phyloP scores from a whole-genome alignment of 2,113 vertebrate genomes.

The Thermophis baileyi region DNA sequence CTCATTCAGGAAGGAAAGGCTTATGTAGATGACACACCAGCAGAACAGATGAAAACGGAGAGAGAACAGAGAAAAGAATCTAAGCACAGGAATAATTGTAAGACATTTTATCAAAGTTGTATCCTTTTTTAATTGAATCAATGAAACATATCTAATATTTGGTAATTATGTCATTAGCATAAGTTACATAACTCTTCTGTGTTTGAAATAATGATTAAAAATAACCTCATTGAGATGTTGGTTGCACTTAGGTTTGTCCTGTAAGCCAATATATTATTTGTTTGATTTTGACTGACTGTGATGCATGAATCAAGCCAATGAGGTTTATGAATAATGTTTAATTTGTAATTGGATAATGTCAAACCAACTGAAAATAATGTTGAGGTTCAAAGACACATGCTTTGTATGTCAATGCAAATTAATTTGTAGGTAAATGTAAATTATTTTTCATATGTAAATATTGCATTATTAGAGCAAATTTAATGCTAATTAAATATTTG shows the following conservation, averaged over 20 bases:
- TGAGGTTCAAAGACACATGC: background rate
- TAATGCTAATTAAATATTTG: slow-evolving; percentile 6
- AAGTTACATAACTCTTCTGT: background rate
- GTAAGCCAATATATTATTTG: background rate
- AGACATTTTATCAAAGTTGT: slow-evolving; percentile 47
- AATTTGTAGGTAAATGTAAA: background rate
- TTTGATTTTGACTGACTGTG: background rate
- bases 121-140: background rate
- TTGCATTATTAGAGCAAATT: background rate
- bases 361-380: background rate
- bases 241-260: background rate
- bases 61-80: slow-evolving; percentile 91
- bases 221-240: background rate
- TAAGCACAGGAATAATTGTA: slow-evolving; percentile 86
- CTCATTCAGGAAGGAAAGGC: slow-evolving; percentile 89
- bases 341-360: background rate
- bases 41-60: slow-evolving; percentile 94
- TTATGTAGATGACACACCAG: slow-evolving; percentile 90
- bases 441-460: background rate
- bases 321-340: background rate
- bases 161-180: background rate
- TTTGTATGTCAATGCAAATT: background rate
- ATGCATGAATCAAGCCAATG: background rate
- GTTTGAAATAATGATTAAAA: background rate
- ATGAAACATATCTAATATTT: background rate